Base-by-base conservation (phyloP, 2,113 vertebrate genomes). In the Smithornis capensis region DNA sequence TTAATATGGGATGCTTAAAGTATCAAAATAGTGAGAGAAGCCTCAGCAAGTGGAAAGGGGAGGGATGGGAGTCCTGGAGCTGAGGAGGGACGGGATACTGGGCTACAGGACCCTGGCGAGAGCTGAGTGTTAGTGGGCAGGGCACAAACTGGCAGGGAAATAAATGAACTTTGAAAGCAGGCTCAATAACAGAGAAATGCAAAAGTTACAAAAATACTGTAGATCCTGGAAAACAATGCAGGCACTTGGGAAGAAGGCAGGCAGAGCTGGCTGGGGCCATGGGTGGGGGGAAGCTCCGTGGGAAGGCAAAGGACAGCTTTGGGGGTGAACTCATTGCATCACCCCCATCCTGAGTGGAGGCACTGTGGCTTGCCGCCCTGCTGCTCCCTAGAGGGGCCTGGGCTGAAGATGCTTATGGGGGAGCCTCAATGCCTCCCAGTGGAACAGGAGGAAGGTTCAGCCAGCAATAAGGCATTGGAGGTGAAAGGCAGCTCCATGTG, bases 1-100 rank as follows among this genome's bases (percentile, higher is more conserved):
- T 88, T 90, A 76, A 67, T 83, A 92, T 11, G n/a, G 94, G 94
- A 92, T 93, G 90, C 89, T 92, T 83, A 71, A 65, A 81, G 87
- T 97, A 97, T 97, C 95, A 96, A 97, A 97, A 97, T 74, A 94
- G 93, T 95, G 96, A 94, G 50, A 96, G 55, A 96, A 94, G 93
- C 93, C 93, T 94, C 95, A 94, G 96, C 79, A 0, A 88, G 84
- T 94, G 86, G 68, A 87, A 83, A 83, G 45, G 78, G 28, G 28
- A 76, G 75, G 92, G 50, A 85, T 1, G 0, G 59, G 59, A 80
- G 64, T 92, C 89, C 86, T 2, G 0, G 65, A 94, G 76, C 87
- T 11, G 0, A 67, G 92, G 75, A 78, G 56, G 87, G 52, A 53
- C 82, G 87, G 92, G 74, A 74, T 75, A 62, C 80, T 89, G 67